phyloP scores from a whole-genome alignment of 2,888 invertebrate genomes.

The Drosophila pseudotakahashii region DNA sequence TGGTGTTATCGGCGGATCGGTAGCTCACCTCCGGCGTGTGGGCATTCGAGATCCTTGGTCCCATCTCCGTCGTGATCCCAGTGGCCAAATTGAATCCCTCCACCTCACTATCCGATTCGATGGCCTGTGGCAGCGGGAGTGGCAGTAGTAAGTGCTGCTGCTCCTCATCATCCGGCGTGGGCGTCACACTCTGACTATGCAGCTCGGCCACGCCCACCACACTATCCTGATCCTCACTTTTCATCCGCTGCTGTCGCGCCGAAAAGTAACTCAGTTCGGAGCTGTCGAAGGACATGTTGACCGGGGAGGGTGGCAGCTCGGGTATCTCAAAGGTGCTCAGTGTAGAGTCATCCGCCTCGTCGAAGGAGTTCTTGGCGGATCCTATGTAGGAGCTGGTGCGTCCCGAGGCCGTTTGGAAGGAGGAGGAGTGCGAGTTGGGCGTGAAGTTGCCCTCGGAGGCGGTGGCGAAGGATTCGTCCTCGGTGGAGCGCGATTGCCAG shows the following conservation, averaged over 20 bases:
- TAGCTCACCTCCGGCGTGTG: conserved; percentile 82
- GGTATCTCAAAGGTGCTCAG: conserved; percentile 76
- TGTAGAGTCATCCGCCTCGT: conserved; percentile 82
- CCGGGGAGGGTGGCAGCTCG: conserved; percentile 80
- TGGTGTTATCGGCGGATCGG: conserved; percentile 15
- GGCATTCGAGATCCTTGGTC: conserved; percentile 57
- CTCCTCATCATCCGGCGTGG: conserved; percentile 75
- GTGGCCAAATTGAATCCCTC: conserved; percentile 68
- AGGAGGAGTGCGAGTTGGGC: conserved; percentile 88
- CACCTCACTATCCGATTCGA: conserved; percentile 77
- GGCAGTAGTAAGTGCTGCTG: conserved; percentile 43
- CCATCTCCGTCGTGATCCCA: conserved; percentile 70
- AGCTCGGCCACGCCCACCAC: conserved; percentile 73
- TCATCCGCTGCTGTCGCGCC: conserved; percentile 58
- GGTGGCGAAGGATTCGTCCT: conserved; percentile 88
- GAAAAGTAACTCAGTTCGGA: conserved; percentile 83
- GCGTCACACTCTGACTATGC: conserved; percentile 82
- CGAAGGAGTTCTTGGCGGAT: conserved; percentile 85
- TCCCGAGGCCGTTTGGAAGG: conserved; percentile 89
- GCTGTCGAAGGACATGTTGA: conserved; percentile 83
- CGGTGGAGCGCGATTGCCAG: conserved; percentile 85
- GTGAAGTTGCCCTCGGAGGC: conserved; percentile 88
- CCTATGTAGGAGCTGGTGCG: conserved; percentile 87
- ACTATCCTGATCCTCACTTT: conserved; percentile 68
- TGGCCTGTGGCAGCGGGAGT: conserved; percentile 53